Conservation (phyloP, 2,113 vertebrate species). For the Helogale parvula region DNA sequence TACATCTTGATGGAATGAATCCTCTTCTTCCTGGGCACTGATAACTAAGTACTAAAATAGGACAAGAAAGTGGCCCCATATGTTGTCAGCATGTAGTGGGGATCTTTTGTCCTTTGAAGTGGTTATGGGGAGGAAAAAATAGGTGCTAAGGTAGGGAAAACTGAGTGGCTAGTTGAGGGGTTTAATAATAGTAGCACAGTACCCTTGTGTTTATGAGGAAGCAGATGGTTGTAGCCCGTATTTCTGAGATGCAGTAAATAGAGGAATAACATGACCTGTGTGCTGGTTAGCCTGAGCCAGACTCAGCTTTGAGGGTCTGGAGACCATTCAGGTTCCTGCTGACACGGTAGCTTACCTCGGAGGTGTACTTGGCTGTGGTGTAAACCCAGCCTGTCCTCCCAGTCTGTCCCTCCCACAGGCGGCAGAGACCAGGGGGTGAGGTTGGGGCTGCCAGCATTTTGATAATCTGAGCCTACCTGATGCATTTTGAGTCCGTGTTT, state of each 20-base stretch:
- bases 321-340: background rate
- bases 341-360: background rate
- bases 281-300: background rate
- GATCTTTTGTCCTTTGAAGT: background rate
- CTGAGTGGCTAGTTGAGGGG: background rate
- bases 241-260: background rate
- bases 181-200: background rate
- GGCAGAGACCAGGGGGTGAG: rapidly evolving
- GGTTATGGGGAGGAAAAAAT: background rate
- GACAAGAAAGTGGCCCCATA: background rate
- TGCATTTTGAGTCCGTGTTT: background rate
- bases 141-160: background rate
- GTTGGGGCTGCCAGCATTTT: background rate
- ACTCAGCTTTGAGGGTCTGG: background rate
- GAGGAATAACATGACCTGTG: background rate
- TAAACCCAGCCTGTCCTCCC: background rate
- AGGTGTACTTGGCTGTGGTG: background rate
- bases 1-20: background rate
- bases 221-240: background rate
- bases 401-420: background rate
- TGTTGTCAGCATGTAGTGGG: background rate
- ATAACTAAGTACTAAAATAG: background rate
- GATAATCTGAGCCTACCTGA: background rate
- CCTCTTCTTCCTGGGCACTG: background rate
- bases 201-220: background rate